Evolutionary conservation across 2,888 invertebrate genomes (phyloP).

Genomic region (Troides helena): DNA sequence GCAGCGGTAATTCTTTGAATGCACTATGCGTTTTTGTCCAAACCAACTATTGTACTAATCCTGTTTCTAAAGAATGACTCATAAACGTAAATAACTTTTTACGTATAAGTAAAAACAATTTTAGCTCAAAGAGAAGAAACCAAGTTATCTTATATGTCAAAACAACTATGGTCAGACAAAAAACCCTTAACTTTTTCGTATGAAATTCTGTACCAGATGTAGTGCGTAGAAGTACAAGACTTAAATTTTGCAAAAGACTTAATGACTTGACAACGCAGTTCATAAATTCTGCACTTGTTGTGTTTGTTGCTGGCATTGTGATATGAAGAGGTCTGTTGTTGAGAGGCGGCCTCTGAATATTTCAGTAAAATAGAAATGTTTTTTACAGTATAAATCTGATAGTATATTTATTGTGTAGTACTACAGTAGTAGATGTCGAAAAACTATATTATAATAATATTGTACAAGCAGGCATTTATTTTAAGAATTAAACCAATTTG

Average conservation of each 20-base stretch:
- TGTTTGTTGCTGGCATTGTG: slow-evolving; percentile 24
- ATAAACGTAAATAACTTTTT: too few species aligned
- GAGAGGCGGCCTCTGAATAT: slow-evolving; percentile 20
- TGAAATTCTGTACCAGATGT: slow-evolving; percentile 1
- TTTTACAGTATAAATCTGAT: slow-evolving; percentile 12
- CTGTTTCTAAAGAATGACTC: too few species aligned
- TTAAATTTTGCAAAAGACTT: slow-evolving; percentile 29
- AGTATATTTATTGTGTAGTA: neutral
- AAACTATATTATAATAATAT: neutral
- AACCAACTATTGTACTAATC: too few species aligned
- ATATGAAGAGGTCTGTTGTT: slow-evolving; percentile 15
- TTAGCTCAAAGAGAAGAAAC: too few species aligned
- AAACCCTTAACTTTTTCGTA: slow-evolving; percentile 2
- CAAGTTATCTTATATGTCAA: too few species aligned
- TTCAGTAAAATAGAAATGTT: slow-evolving; percentile 15
- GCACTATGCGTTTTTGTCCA: too few species aligned
- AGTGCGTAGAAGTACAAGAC: slow-evolving; percentile 12
- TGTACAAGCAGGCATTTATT: neutral
- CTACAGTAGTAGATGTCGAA: neutral
- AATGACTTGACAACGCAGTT: slow-evolving; percentile 28
- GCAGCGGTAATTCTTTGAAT: too few species aligned
- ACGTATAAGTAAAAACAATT: too few species aligned
- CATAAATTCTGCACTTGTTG: slow-evolving; percentile 24
- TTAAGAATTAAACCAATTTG: neutral
- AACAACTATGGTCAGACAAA: neutral